Conservation (phyloP, 2,888 invertebrate species). For the Conchocele bisecta region DNA sequence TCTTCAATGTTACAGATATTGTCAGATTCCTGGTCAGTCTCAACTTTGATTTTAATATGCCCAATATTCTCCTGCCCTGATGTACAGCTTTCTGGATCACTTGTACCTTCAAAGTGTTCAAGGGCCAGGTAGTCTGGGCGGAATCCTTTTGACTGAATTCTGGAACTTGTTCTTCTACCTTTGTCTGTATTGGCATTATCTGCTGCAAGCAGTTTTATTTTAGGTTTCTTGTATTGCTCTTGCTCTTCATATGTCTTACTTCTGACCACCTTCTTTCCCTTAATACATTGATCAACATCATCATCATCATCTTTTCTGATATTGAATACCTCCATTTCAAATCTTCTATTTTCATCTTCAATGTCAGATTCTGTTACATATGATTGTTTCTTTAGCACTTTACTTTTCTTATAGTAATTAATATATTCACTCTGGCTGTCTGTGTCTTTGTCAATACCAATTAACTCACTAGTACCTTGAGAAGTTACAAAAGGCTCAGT, state of each 20-base stretch:
- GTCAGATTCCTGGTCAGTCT: neutral
- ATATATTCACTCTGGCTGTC: no score
- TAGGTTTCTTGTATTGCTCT: neutral
- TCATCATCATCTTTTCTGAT: no score
- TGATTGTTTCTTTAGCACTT: no score
- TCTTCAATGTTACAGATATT: neutral
- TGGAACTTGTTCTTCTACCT: neutral
- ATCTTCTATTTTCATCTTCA: no score
- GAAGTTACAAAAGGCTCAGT: no score
- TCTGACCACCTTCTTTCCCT: neutral
- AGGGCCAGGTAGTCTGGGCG: conserved; percentile 14
- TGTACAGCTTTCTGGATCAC: neutral
- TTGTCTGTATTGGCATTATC: neutral
- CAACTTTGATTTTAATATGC: neutral
- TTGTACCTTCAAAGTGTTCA: neutral
- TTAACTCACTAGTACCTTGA: no score
- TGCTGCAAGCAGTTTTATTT: neutral
- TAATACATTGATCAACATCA: neutral
- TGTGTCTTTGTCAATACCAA: no score
- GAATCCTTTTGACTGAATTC: conserved; percentile 10
- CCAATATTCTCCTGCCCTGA: neutral
- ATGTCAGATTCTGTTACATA: no score
- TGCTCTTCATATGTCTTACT: neutral
- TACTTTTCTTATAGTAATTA: no score
- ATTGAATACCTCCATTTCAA: no score